Conservation (phyloP, 2,113 vertebrate species). For the Lycaon pictus region DNA sequence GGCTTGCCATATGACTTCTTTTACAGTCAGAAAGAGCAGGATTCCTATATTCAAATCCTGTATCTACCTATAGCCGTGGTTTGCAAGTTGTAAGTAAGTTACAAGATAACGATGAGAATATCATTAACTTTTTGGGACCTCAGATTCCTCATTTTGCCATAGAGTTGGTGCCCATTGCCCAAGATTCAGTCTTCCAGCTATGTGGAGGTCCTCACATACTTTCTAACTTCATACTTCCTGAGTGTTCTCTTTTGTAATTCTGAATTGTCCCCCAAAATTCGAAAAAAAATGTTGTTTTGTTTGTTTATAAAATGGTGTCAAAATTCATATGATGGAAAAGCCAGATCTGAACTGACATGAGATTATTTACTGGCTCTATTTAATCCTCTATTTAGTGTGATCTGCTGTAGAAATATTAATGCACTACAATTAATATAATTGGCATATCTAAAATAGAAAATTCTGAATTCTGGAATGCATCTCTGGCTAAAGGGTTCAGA, state of each 20-base stretch:
- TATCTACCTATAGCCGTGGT: background rate
- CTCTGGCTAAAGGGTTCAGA: background rate
- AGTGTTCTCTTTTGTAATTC: background rate
- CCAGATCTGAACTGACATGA: background rate
- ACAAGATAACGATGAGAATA: background rate
- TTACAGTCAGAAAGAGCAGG: background rate
- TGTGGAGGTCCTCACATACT: background rate
- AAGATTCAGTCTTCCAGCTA: background rate
- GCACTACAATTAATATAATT: constrained; percentile 26
- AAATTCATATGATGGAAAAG: background rate
- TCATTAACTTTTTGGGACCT: background rate
- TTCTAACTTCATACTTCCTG: background rate
- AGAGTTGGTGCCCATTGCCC: background rate
- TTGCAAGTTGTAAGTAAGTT: background rate
- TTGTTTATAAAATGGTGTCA: background rate
- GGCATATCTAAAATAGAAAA: background rate
- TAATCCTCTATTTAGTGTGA: background rate
- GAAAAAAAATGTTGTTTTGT: background rate
- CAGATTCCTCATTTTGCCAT: background rate
- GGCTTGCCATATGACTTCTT: background rate
- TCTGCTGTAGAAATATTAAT: constrained; percentile 31
- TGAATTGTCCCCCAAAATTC: background rate
- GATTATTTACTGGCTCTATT: background rate
- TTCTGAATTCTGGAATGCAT: background rate
- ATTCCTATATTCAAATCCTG: background rate